phyloP scores from a whole-genome alignment of 2,113 vertebrate species.

The Jaculus jaculus region DNA sequence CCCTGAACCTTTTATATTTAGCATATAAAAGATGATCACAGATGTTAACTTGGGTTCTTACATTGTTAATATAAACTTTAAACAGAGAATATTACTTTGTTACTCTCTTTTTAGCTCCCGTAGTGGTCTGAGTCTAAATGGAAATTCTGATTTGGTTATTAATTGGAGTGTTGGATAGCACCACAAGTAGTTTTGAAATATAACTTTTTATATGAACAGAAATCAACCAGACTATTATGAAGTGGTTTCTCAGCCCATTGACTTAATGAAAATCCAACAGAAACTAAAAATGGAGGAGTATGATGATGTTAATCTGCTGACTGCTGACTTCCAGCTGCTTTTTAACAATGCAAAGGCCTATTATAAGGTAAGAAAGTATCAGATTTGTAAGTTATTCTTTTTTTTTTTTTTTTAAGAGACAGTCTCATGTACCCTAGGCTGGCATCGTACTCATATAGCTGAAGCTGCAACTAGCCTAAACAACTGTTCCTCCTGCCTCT shows the following conservation, averaged over 20 bases:
- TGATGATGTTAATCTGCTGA: constrained; percentile 96
- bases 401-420: neutral
- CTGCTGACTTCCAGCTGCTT: constrained; percentile 95
- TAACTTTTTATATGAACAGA: constrained; percentile 83
- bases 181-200: constrained; percentile 43
- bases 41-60: constrained; percentile 33
- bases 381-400: constrained; percentile 7
- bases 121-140: neutral
- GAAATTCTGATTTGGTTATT: neutral
- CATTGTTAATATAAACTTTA: neutral
- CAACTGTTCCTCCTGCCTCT: neutral
- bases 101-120: constrained; percentile 26
- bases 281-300: constrained; percentile 99
- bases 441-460: too few species aligned
- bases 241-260: constrained; percentile 98
- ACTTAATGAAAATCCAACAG: constrained; percentile 99
- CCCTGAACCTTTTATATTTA: constrained; percentile 39
- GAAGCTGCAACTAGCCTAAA: neutral
- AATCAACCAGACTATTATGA: constrained; percentile 99
- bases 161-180: constrained; percentile 32
- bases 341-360: constrained; percentile 98
- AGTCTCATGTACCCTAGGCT: neutral
- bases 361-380: constrained; percentile 91
- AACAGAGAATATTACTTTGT: constrained; percentile 36
- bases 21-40: neutral